Percentiles rank a stretch among this genome's conserved stretches.
These are phyloP conservation scores for Myotis daubentonii DNA, from an alignment of 2,797 vertebrate genomes.

Conservation along the genomic window DNA sequence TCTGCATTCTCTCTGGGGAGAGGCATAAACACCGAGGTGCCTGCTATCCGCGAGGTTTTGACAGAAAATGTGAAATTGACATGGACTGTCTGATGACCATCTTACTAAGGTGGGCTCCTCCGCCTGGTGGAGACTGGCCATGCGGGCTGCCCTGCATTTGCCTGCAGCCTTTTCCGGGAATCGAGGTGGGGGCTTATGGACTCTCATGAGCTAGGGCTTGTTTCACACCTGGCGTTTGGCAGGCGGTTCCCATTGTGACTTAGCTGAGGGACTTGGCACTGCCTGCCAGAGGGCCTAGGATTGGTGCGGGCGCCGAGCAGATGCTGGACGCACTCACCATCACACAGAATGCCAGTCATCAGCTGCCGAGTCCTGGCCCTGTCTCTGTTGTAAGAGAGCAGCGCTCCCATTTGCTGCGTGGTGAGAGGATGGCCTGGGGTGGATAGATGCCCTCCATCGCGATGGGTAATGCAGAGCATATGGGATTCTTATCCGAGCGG, in stretches of 20 bases:
- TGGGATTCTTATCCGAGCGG: background rate
- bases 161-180: slow-evolving; percentile 8
- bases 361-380: background rate
- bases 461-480: background rate
- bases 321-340: background rate
- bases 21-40: slow-evolving; percentile 10
- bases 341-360: background rate
- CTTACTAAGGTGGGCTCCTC: background rate
- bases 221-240: slow-evolving; percentile 34
- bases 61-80: background rate
- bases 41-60: background rate
- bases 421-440: background rate
- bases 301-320: background rate
- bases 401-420: background rate
- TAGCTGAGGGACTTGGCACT: background rate
- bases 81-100: background rate
- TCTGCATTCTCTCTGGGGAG: slow-evolving; percentile 54
- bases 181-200: background rate
- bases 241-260: background rate
- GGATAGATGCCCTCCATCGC: background rate
- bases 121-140: background rate
- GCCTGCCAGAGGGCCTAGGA: slow-evolving; percentile 33
- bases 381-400: background rate
- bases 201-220: background rate
- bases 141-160: background rate